phyloP scores from a whole-genome alignment of 1,140 invertebrate genomes.

The Diachasma alloeum region DNA sequence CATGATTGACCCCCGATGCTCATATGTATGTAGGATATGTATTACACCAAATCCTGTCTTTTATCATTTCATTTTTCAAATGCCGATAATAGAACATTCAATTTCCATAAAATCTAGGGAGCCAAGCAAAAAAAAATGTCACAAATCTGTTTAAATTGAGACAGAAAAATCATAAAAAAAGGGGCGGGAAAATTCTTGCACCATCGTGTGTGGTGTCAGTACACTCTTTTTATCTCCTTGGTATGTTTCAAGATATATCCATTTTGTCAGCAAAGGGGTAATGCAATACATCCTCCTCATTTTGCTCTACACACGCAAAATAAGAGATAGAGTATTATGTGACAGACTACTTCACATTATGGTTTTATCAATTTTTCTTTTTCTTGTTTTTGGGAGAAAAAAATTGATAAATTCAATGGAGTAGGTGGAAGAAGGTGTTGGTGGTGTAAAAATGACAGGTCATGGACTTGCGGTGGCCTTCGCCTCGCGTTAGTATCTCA shows the following conservation, averaged over 20 bases:
- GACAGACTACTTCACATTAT: neutral
- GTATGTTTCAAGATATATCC: neutral
- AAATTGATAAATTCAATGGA: neutral
- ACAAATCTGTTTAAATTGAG: no score
- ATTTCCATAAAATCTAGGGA: no score
- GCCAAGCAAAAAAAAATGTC: no score
- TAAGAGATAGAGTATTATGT: neutral
- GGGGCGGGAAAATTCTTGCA: neutral
- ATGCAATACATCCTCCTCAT: neutral
- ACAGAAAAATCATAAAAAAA: neutral
- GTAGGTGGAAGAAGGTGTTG: neutral
- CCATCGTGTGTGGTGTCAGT: neutral
- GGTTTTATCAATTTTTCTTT: no score
- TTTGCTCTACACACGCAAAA: neutral
- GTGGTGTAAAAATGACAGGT: neutral
- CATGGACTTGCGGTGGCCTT: neutral
- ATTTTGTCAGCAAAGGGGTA: neutral
- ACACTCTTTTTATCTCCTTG: neutral
- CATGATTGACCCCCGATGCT: no score
- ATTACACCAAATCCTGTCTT: no score
- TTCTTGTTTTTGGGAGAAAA: neutral
- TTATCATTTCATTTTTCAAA: no score
- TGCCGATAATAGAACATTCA: no score
- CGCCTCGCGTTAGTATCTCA: neutral
- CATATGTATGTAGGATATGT: no score